Percentiles rank a stretch among this genome's conserved stretches.
These are phyloP conservation scores for Pithys albifrons DNA, from an alignment of 2,113 vertebrate genomes.

Conservation along the genomic window DNA sequence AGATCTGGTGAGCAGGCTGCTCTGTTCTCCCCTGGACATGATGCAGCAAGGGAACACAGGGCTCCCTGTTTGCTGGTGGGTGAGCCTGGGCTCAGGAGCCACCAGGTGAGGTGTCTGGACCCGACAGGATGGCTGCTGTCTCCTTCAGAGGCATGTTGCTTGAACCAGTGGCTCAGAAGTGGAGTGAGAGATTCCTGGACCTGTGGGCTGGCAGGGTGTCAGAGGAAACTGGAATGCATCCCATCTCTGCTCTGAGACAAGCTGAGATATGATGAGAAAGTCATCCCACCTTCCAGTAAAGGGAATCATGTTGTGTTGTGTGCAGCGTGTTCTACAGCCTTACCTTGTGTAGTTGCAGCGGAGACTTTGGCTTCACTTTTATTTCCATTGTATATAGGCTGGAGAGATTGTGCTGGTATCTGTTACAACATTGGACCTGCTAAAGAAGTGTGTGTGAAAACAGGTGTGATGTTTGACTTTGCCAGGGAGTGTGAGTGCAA, in stretches of 20 bases:
- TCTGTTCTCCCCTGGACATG: no score
- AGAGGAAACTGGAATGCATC: neutral
- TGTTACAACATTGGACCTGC: neutral
- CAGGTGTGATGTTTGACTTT: neutral
- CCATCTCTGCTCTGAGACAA: neutral
- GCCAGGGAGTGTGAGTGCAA: neutral
- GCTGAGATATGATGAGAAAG: neutral
- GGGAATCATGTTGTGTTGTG: neutral
- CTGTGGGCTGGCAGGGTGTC: neutral
- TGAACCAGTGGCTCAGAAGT: neutral
- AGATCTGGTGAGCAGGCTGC: neutral
- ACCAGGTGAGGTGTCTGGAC: neutral
- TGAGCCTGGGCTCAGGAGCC: neutral
- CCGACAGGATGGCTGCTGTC: rapidly evolving
- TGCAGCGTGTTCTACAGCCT: neutral
- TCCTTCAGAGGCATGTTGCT: rapidly evolving
- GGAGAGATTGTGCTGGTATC: neutral
- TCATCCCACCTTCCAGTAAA: rapidly evolving
- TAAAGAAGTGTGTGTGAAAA: neutral
- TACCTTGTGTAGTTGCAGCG: rapidly evolving
- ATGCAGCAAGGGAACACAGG: neutral
- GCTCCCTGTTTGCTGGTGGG: neutral
- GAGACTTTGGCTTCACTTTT: neutral
- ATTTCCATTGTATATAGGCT: neutral
- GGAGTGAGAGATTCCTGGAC: neutral